Conservation (phyloP, 2,888 invertebrate genomes). For the Nomada goodeniana region DNA sequence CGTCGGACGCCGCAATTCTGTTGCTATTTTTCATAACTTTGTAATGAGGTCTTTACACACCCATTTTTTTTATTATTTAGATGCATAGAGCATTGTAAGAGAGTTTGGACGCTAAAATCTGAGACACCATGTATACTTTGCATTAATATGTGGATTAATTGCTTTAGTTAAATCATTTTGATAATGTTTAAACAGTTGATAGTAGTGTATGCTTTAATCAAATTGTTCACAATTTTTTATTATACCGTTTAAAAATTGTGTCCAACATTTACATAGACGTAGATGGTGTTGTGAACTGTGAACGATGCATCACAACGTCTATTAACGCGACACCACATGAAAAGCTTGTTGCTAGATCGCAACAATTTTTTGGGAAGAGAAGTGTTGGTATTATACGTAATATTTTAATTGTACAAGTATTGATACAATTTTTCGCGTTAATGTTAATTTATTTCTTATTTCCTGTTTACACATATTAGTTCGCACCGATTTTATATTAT, state of each 20-base stretch:
- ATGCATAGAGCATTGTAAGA: too few relatives aligned
- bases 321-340: background rate
- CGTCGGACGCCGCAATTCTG: too few relatives aligned
- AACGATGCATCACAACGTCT: background rate
- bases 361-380: background rate
- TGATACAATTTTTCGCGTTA: background rate
- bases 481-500: background rate
- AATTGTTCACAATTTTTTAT: too few relatives aligned
- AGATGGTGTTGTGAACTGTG: slow-evolving; percentile 14
- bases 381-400: background rate
- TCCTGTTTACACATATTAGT: background rate
- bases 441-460: background rate
- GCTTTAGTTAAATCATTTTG: too few relatives aligned
- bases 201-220: too few relatives aligned
- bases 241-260: background rate
- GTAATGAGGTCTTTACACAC: too few relatives aligned
- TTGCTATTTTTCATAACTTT: too few relatives aligned
- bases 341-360: background rate
- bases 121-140: too few relatives aligned
- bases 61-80: too few relatives aligned
- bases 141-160: too few relatives aligned
- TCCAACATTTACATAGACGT: background rate
- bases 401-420: background rate
- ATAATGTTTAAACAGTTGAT: too few relatives aligned
- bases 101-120: too few relatives aligned